phyloP scores from a whole-genome alignment of 2,888 invertebrate species.

The Yponomeuta plumbellus region DNA sequence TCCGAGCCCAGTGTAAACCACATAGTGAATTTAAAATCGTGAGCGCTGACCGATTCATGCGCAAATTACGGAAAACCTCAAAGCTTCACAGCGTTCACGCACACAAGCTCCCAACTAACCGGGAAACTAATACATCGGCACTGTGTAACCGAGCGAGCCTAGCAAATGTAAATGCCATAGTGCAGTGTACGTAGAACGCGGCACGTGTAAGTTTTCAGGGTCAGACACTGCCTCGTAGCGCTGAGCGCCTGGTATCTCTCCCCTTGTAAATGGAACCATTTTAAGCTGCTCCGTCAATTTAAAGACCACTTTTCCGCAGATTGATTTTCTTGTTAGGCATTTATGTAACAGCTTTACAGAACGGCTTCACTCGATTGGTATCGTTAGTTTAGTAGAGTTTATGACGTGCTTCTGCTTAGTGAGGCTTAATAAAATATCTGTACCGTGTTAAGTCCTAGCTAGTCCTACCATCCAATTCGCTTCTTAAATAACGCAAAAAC shows the following conservation, averaged over 20 bases:
- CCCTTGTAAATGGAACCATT: constrained; percentile 28
- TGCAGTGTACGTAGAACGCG: constrained; percentile 32
- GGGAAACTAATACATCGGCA: constrained; percentile 31
- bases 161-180: constrained; percentile 50
- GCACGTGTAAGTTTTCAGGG: constrained; percentile 59
- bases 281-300: constrained; percentile 20
- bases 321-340: not conserved
- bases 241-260: constrained; percentile 53
- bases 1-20: not conserved
- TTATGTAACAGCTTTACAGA: not conserved
- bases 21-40: not conserved
- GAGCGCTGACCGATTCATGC: constrained; percentile 17
- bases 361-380: not conserved
- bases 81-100: constrained; percentile 34
- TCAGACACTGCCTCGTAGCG: constrained; percentile 30
- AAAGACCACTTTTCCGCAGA: not conserved
- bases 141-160: constrained; percentile 45
- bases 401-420: too few species aligned
- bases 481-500: too few species aligned
- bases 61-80: constrained; percentile 67
- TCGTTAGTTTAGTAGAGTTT: not conserved
- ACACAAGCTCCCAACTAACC: not conserved
- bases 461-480: too few species aligned
- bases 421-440: too few species aligned
- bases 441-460: too few species aligned